Evolutionary conservation across 2,888 invertebrate species (phyloP).

Genomic region (Seira sanloemensis): DNA sequence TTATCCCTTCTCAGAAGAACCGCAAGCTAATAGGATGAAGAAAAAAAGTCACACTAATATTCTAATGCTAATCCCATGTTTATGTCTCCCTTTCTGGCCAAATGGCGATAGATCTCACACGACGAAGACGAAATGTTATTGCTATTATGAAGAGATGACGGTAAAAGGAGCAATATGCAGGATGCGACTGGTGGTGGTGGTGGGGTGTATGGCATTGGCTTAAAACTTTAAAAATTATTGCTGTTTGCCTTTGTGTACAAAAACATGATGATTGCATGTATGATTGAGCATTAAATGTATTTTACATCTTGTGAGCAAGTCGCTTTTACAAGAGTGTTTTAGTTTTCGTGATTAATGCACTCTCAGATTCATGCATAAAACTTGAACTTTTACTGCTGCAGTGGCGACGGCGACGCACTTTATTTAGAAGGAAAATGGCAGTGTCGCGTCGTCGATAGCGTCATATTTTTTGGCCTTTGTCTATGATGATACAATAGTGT

Average conservation of each 20-base stretch:
- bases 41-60: background rate
- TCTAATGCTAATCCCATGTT: slow-evolving; percentile 22
- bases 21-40: background rate
- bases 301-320: too few relatives aligned
- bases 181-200: slow-evolving; percentile 1
- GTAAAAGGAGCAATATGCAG: too few relatives aligned
- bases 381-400: background rate
- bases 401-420: slow-evolving; percentile 16
- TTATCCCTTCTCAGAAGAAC: background rate
- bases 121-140: slow-evolving; percentile 31
- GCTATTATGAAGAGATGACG: too few relatives aligned
- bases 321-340: too few relatives aligned
- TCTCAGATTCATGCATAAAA: too few relatives aligned
- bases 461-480: background rate
- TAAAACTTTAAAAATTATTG: too few relatives aligned
- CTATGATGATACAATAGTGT: too few relatives aligned
- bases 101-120: slow-evolving; percentile 41
- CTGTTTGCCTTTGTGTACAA: too few relatives aligned
- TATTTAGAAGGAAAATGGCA: slow-evolving; percentile 39
- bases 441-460: too few relatives aligned
- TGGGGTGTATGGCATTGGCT: too few relatives aligned
- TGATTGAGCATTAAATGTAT: too few relatives aligned
- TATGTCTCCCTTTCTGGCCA: slow-evolving; percentile 25
- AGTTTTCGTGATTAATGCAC: too few relatives aligned
- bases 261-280: background rate